These are phyloP conservation scores for Paramuricea clavata DNA, from an alignment of 92 coral and sea anemone genomes.

Conservation along the genomic window DNA sequence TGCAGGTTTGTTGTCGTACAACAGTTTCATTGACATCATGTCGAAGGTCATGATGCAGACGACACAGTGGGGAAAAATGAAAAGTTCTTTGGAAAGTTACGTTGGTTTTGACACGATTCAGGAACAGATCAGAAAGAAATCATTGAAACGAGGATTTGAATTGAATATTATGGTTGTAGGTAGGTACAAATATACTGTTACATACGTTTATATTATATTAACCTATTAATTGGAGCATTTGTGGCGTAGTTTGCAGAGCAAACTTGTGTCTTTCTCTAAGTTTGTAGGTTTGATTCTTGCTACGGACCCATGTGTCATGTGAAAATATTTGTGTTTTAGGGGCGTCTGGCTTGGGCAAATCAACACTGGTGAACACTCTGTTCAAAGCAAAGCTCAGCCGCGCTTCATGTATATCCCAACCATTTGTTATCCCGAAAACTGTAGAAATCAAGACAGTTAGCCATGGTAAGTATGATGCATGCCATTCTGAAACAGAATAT, in stretches of 20 bases:
- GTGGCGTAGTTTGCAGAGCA: too few species aligned
- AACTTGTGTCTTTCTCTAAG: too few species aligned
- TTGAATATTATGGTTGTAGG: constrained; percentile 99
- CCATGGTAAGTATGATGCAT: constrained; percentile 76
- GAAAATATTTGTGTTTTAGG: constrained; percentile 54
- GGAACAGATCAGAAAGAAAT: constrained; percentile 97
- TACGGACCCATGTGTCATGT: too few species aligned
- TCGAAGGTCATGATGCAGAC: constrained; percentile 96
- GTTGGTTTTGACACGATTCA: constrained; percentile 98
- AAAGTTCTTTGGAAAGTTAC: constrained; percentile 91
- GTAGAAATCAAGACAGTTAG: constrained; percentile 97
- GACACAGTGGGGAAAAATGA: constrained; percentile 99
- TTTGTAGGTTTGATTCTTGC: too few species aligned
- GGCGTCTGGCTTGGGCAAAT: constrained; percentile 95
- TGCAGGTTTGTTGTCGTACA: constrained; percentile 93
- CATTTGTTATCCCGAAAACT: constrained; percentile 88
- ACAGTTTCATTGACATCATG: constrained; percentile 97
- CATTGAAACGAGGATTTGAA: constrained; percentile 98
- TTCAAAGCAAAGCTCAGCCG: constrained; percentile 94
- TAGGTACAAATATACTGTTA: too few species aligned
- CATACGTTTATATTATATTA: too few species aligned
- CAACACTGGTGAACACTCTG: constrained; percentile 92
- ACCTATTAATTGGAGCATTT: too few species aligned
- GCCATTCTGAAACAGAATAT: too few species aligned
- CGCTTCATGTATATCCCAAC: constrained; percentile 79